A percentile compares a stretch with the other conserved stretches of the same genome.
Evolutionary conservation across 2,888 invertebrate species (phyloP).

Genomic region (Stegophylla sp.): DNA sequence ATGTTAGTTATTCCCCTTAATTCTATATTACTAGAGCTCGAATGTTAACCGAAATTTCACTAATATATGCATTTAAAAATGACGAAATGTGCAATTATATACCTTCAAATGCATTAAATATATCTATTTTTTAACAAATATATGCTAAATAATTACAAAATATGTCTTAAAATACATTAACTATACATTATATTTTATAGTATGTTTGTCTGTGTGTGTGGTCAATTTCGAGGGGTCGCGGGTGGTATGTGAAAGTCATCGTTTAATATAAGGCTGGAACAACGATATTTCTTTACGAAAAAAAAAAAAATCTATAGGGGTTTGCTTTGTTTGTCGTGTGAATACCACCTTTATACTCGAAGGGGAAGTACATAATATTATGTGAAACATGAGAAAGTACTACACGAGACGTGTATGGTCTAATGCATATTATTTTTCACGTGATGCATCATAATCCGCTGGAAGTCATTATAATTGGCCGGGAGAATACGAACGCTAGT

Average conservation of each 20-base stretch:
- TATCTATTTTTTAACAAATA: too few relatives aligned
- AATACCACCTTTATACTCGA: slow-evolving; percentile 41
- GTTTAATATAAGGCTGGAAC: slow-evolving; percentile 23
- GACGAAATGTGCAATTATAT: too few relatives aligned
- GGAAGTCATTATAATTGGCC: slow-evolving; percentile 55
- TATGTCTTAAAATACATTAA: too few relatives aligned
- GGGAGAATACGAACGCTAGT: slow-evolving; percentile 18
- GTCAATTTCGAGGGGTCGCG: slow-evolving; percentile 45
- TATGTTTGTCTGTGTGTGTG: too few relatives aligned
- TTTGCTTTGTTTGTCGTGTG: slow-evolving; percentile 49
- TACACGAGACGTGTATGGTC: slow-evolving; percentile 29
- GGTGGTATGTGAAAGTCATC: slow-evolving; percentile 44
- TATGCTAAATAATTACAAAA: too few relatives aligned
- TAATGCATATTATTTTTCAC: slow-evolving; percentile 49
- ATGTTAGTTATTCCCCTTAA: too few relatives aligned
- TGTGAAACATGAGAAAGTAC: slow-evolving; percentile 56
- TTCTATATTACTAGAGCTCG: too few relatives aligned
- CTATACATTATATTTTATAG: too few relatives aligned
- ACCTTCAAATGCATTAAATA: too few relatives aligned
- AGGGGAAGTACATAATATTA: slow-evolving; percentile 54
- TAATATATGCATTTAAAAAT: too few relatives aligned
- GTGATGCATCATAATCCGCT: slow-evolving; percentile 44
- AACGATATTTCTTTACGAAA: slow-evolving; percentile 30
- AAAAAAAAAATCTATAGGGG: slow-evolving; percentile 49
- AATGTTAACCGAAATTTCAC: too few relatives aligned